Evolutionary conservation across 2,797 vertebrate species (phyloP).

Genomic region (Iguana delicatissima): DNA sequence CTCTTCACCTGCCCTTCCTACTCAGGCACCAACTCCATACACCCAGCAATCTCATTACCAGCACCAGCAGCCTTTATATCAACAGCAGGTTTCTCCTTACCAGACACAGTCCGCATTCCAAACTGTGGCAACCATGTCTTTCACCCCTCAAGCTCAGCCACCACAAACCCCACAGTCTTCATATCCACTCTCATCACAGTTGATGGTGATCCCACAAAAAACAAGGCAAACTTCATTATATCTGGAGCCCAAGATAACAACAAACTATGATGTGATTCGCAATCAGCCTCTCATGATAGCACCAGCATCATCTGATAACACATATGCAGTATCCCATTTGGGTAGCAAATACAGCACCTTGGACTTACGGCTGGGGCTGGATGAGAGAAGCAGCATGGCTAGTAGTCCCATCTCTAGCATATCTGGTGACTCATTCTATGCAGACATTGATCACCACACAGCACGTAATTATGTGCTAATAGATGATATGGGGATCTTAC

Average conservation of each 20-base stretch:
- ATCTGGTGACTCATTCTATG: constrained; percentile 97
- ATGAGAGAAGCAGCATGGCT: constrained; percentile 94
- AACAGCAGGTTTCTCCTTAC: constrained; percentile 95
- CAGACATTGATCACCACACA: constrained; percentile 94
- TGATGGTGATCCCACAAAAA: constrained; percentile 95
- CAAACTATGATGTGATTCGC: constrained; percentile 95
- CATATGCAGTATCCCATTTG: constrained; percentile 90
- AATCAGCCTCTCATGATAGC: constrained; percentile 96
- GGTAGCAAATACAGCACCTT: constrained; percentile 93
- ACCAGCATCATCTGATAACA: constrained; percentile 91
- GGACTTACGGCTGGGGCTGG: constrained; percentile 93
- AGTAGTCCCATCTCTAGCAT: constrained; percentile 98
- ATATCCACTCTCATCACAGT: constrained; percentile 91
- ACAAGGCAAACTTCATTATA: constrained; percentile 90
- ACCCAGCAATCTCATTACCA: constrained; percentile 93
- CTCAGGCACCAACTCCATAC: constrained; percentile 92
- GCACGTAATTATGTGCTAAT: constrained; percentile 95
- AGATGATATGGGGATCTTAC: constrained; percentile 97
- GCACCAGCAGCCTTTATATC: constrained; percentile 90
- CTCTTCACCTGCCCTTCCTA: constrained; percentile 87
- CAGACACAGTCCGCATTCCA: constrained; percentile 97
- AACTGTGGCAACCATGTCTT: constrained; percentile 91
- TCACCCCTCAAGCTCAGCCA: constrained; percentile 89
- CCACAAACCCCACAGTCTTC: constrained; percentile 87
- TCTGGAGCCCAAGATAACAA: constrained; percentile 94